A percentile compares a stretch with the other conserved stretches of the same genome.
Evolutionary conservation across 2,888 invertebrate species (phyloP).

Genomic region (Nasonovia ribisnigri): DNA sequence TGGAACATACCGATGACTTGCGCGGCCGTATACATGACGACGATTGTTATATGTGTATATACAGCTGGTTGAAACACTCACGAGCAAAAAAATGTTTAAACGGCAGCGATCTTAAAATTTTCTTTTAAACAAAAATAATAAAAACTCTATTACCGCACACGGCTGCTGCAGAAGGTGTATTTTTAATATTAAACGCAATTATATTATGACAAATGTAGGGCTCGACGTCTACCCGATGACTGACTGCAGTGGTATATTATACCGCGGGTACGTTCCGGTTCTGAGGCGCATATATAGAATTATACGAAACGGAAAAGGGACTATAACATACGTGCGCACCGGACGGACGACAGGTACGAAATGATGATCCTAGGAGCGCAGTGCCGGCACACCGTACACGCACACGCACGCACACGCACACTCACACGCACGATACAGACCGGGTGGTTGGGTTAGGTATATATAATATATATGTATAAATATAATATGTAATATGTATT

Average conservation of each 20-base stretch:
- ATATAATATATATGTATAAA: background rate
- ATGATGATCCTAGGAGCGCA: constrained; percentile 54
- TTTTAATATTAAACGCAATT: background rate
- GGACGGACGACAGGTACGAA: constrained; percentile 59
- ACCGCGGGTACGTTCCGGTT: background rate
- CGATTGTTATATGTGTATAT: background rate
- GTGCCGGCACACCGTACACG: background rate
- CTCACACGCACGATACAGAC: background rate
- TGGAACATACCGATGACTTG: constrained; percentile 51
- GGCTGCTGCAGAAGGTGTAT: background rate
- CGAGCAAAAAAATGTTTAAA: background rate
- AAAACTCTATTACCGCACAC: background rate
- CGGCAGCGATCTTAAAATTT: background rate
- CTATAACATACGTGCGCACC: constrained; percentile 14
- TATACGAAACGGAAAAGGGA: background rate
- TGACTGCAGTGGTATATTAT: background rate
- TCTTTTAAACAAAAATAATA: background rate
- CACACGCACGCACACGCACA: background rate
- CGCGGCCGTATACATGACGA: constrained; percentile 51
- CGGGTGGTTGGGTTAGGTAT: constrained; percentile 12
- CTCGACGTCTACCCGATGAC: background rate
- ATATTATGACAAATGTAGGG: background rate
- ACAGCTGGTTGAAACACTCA: background rate
- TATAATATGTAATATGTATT: constrained; percentile 3
- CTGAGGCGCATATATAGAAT: background rate